A percentile compares a stretch with the other conserved stretches of the same genome.
Conservation (phyloP, 2,888 invertebrate genomes). For the Laothoe populi region DNA sequence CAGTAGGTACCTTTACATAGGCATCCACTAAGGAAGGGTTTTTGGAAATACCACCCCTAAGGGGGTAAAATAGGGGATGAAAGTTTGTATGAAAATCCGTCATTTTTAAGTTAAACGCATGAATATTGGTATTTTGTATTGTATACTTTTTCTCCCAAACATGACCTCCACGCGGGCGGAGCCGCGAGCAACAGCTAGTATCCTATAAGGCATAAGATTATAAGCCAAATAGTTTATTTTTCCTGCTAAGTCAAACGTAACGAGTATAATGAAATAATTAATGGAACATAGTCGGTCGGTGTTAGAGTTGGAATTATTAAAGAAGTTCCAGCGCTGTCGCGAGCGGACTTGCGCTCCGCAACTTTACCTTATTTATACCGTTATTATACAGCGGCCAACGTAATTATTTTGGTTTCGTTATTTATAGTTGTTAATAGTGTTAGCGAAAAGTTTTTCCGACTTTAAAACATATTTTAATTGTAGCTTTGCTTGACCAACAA, state of each 20-base stretch:
- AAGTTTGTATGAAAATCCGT: too few relatives aligned
- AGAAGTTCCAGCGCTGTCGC: slow-evolving; percentile 50
- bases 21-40: too few relatives aligned
- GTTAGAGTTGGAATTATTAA: slow-evolving; percentile 50
- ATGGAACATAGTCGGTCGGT: background rate
- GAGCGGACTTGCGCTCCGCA: slow-evolving; percentile 43
- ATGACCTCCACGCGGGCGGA: too few relatives aligned
- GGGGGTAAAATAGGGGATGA: too few relatives aligned
- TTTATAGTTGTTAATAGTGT: slow-evolving; percentile 15
- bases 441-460: background rate
- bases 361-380: slow-evolving; percentile 65
- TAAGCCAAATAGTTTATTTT: background rate
- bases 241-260: background rate
- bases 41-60: too few relatives aligned
- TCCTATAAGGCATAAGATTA: background rate
- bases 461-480: background rate
- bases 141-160: too few relatives aligned
- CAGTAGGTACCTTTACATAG: too few relatives aligned
- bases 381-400: slow-evolving; percentile 59
- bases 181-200: too few relatives aligned
- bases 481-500: too few relatives aligned
- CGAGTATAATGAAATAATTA: background rate
- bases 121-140: too few relatives aligned
- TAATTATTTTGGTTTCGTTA: slow-evolving; percentile 36
- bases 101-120: too few relatives aligned